Base-by-base conservation (phyloP, 2,113 vertebrate genomes). In the Oophaga pumilio region DNA sequence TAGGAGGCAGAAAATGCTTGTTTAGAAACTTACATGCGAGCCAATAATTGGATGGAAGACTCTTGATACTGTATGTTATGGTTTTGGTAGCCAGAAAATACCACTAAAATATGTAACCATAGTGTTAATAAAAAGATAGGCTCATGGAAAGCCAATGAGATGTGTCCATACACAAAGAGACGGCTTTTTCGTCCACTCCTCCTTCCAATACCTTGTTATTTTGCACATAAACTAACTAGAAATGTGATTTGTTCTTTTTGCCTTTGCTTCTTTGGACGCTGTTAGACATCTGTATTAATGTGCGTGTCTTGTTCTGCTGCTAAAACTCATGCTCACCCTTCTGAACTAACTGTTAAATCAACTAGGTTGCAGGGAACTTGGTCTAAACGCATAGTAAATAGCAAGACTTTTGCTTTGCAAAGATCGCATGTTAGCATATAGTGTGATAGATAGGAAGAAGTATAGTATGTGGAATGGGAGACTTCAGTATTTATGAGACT, bases 351-450 rank as follows among this genome's bases (percentile, higher is more conserved):
- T 33, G 11, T 69, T 64, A 13, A n/a, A 68, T 52, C 18, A 24
- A 64, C 18, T 66, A 82, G 57, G 26, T 69, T 52, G 62, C 80
- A 66, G n/a, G 52, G 12, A 82, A 53, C 15, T 18, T 53, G n/a
- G 62, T 83, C 81, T 14, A 43, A 24, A 5, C 15, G 60, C 57
- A 62, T 81, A 81, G 22, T 82, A 43, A 82, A 64, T 49, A 50
- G 33, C 43, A 24, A 49, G 22, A 24, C 64, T 18, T 7, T 1
- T n/a, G 22, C 62, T 68, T 83, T n/a, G 33, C 33, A 43, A 53
- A 24, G 68, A 68, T 68, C n/a, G 81, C 81, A 83, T 83, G 81
- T 20, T 83, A 82, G 33, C 68, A 52, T 68, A 24, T 66, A 82
- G 80, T 82, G 60, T 66, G 22, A 24, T 64, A 82, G 10, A n/a